phyloP scores from a whole-genome alignment of 1,140 invertebrate genomes.

The Drosophila lowei region DNA sequence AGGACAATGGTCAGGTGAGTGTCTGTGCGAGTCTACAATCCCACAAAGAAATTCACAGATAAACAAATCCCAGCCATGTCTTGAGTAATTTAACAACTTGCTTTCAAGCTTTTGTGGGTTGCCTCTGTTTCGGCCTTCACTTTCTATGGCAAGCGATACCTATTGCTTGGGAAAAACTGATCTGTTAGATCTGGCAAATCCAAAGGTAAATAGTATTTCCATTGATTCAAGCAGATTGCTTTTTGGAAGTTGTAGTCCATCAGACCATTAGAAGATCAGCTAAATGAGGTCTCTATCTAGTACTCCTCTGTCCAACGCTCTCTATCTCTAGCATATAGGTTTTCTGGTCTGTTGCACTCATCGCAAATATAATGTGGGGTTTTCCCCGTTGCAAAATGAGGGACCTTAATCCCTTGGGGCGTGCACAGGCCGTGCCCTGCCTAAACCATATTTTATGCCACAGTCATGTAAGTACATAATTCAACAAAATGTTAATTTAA shows the following conservation, averaged over 20 bases:
- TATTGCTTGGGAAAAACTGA: not conserved
- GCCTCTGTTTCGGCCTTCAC: not conserved
- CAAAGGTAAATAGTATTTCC: no score
- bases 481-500: constrained; percentile 79
- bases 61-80: constrained; percentile 49
- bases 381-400: no score
- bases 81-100: constrained; percentile 42
- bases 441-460: constrained; percentile 50
- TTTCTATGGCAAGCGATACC: no score
- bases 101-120: constrained; percentile 11
- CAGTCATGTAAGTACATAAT: constrained; percentile 63
- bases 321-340: constrained; percentile 10
- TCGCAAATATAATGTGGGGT: constrained; percentile 14
- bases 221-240: not conserved
- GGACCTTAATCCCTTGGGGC: constrained; percentile 41
- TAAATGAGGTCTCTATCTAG: no score
- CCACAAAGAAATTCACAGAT: constrained; percentile 36
- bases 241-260: not conserved
- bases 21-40: constrained; percentile 7
- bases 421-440: constrained; percentile 37
- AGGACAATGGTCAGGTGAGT: constrained; percentile 54
- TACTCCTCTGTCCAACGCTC: not conserved
- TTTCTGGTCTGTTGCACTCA: constrained; percentile 63
- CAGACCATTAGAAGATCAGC: no score
- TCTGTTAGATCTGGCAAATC: not conserved